Conservation (phyloP, 2,888 invertebrate genomes). For the Corbicula japonica region DNA sequence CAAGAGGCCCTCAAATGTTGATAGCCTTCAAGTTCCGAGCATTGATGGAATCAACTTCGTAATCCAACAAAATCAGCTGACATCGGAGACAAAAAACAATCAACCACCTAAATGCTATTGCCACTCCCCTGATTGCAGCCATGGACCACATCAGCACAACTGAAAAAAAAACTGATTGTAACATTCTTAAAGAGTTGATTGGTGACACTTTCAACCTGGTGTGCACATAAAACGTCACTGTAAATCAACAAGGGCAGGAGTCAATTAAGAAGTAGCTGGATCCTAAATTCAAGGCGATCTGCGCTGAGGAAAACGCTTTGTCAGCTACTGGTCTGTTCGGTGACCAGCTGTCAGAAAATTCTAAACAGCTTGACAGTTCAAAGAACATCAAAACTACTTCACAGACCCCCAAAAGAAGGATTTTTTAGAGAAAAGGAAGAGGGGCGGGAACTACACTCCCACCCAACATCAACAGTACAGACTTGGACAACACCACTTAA, state of each 20-base stretch:
- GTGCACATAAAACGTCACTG: neutral
- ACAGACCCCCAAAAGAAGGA: neutral
- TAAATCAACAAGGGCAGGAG: conserved; percentile 13
- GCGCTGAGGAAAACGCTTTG: neutral
- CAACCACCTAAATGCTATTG: neutral
- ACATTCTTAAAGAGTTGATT: neutral
- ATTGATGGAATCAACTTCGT: conserved; percentile 16
- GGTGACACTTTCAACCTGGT: conserved; percentile 31
- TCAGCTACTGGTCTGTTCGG: conserved; percentile 23
- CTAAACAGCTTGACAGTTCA: conserved; percentile 15
- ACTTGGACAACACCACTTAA: neutral
- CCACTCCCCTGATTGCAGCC: neutral
- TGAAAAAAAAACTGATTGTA: neutral
- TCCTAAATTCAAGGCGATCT: conserved; percentile 22
- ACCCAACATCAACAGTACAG: neutral
- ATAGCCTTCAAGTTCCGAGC: conserved; percentile 5
- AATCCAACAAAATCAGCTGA: conserved; percentile 8
- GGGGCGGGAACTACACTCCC: neutral
- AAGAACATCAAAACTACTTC: neutral
- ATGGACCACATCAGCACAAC: neutral
- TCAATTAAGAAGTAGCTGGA: conserved; percentile 9
- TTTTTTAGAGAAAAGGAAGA: conserved; percentile 10
- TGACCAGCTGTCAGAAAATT: conserved; percentile 11
- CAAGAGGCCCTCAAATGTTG: conserved; percentile 17
- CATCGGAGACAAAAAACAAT: neutral